Conservation (phyloP, 2,113 vertebrate genomes). For the Menidia beryllina region DNA sequence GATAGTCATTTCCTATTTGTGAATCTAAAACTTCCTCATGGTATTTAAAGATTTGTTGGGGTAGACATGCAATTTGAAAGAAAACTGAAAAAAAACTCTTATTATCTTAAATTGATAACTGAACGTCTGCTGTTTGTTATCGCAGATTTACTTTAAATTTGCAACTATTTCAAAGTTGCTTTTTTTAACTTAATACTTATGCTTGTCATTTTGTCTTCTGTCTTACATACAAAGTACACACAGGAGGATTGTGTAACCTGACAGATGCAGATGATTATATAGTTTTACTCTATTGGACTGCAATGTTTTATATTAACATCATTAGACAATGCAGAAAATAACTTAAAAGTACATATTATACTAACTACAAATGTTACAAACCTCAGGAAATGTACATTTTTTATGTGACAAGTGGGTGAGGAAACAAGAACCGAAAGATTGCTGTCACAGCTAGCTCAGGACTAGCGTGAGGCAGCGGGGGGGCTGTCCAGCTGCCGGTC, state of each 20-base stretch:
- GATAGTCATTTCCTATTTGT: too few species aligned
- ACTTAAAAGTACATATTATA: constrained; percentile 78
- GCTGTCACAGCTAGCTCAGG: constrained; percentile 25
- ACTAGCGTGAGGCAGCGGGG: constrained; percentile 27
- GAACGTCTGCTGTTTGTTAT: too few species aligned
- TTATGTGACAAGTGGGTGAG: constrained; percentile 60
- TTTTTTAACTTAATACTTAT: constrained; percentile 19
- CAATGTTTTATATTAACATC: constrained; percentile 52
- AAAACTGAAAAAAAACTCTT: too few species aligned
- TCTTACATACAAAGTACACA: constrained; percentile 18
- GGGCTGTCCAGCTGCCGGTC: constrained; percentile 28
- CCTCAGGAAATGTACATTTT: constrained; percentile 77
- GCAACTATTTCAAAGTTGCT: constrained; percentile 2
- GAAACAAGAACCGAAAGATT: constrained; percentile 47
- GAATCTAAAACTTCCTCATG: too few species aligned
- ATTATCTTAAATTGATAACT: too few species aligned
- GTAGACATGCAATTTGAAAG: too few species aligned
- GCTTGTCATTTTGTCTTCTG: constrained; percentile 16
- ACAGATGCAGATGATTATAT: constrained; percentile 25
- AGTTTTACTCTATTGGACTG: constrained; percentile 49
- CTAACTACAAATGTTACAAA: constrained; percentile 72
- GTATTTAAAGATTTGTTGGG: too few species aligned
- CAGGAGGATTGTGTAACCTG: constrained; percentile 24
- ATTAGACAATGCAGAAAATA: constrained; percentile 76
- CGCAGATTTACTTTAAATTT: neutral